Percentiles rank a stretch among this genome's conserved stretches.
phyloP scores from a whole-genome alignment of 92 coral and sea anemone genomes.

The Actinostola sp. region DNA sequence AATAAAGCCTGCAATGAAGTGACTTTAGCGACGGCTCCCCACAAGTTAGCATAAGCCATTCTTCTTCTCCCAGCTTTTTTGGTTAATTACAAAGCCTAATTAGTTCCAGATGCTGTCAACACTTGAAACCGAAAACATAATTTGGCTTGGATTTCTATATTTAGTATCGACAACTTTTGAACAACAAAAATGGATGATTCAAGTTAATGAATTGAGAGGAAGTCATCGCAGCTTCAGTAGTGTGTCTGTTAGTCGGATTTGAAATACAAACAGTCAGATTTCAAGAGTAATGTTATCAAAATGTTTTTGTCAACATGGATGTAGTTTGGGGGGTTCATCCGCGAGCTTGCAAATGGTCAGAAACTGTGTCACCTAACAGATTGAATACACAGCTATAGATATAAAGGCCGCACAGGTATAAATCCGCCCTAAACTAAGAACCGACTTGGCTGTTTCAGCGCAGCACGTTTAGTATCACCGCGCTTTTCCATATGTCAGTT shows the following conservation, averaged over 20 bases:
- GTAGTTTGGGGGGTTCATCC: too few relatives aligned
- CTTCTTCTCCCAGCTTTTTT: background rate
- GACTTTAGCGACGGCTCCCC: conserved; percentile 4
- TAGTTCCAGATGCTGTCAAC: background rate
- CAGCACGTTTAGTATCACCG: too few relatives aligned
- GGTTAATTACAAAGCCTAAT: conserved; percentile 1
- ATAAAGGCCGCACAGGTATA: too few relatives aligned
- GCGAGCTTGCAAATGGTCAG: background rate
- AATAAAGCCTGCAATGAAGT: background rate
- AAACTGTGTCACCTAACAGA: background rate
- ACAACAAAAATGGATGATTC: too few relatives aligned
- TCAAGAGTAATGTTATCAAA: background rate
- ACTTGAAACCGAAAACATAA: background rate
- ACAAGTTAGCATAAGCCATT: background rate
- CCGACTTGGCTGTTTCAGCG: too few relatives aligned
- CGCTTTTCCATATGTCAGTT: too few relatives aligned
- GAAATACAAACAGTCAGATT: background rate
- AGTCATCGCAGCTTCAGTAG: background rate
- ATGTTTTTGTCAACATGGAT: background rate
- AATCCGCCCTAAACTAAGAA: too few relatives aligned
- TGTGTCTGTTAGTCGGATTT: background rate
- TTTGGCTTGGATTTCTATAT: background rate
- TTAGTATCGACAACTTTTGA: too few relatives aligned
- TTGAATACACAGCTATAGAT: too few relatives aligned
- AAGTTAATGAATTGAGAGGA: conserved; percentile 3